phyloP scores from a whole-genome alignment of 2,113 vertebrate genomes.

The Psittacula cyanocephala region DNA sequence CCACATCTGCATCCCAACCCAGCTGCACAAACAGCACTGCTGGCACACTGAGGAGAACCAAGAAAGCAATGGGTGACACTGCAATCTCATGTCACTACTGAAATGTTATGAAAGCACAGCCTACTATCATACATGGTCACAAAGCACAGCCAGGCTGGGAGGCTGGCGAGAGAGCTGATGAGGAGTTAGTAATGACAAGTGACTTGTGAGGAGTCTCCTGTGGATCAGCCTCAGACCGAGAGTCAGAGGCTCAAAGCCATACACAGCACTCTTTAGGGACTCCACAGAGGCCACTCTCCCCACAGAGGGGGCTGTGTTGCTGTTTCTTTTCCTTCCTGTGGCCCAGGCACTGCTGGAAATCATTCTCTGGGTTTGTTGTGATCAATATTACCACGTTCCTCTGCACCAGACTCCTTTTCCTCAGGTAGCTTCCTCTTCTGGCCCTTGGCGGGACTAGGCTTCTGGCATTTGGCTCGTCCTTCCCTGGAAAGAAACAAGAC shows the following conservation, averaged over 20 bases:
- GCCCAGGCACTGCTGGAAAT: not conserved
- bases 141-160: not conserved
- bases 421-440: constrained; percentile 54
- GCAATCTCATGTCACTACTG: not conserved
- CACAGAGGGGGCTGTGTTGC: not conserved
- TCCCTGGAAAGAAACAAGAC: constrained; percentile 43
- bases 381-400: constrained; percentile 60
- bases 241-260: not conserved
- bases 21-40: not conserved
- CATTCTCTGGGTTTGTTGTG: not conserved
- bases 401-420: constrained; percentile 7
- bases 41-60: not conserved
- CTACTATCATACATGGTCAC: fast-evolving
- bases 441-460: constrained; percentile 41
- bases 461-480: constrained; percentile 64
- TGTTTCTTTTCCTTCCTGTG: not conserved
- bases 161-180: not conserved
- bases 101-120: not conserved
- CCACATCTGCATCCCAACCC: not conserved
- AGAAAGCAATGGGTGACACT: not conserved
- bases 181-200: not conserved
- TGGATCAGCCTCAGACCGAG: not conserved
- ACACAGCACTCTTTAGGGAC: not conserved
- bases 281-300: not conserved
- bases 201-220: not conserved